Percentiles rank a stretch among this genome's conserved stretches.
Evolutionary conservation across 2,797 vertebrate genomes (phyloP).

Genomic region (Ateles fusciceps): DNA sequence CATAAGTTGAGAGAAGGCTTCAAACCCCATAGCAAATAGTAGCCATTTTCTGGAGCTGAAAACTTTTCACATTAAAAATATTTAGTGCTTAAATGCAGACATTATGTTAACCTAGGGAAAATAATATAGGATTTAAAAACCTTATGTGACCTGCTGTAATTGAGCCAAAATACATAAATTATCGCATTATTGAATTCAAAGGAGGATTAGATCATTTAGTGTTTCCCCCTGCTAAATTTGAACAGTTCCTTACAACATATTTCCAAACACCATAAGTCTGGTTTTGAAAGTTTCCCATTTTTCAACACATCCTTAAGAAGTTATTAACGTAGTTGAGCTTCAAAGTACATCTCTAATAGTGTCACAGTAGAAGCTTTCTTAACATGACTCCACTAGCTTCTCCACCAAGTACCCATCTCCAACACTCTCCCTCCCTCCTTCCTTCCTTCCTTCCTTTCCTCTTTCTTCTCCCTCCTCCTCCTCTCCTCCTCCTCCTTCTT

Average conservation of each 20-base stretch:
- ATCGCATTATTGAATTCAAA: background rate
- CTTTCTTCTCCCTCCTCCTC: too few relatives aligned
- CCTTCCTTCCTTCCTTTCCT: rapidly evolving
- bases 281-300: constrained; percentile 25
- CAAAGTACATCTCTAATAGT: background rate
- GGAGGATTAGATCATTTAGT: constrained; percentile 46
- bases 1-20: background rate
- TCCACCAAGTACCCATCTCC: background rate
- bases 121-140: constrained; percentile 53
- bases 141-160: constrained; percentile 57
- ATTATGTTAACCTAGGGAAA: constrained; percentile 17
- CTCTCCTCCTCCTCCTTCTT: rapidly evolving
- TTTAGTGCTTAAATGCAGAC: constrained; percentile 35
- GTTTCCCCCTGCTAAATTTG: constrained; percentile 53
- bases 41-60: constrained; percentile 29
- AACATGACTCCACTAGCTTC: background rate
- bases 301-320: constrained; percentile 50
- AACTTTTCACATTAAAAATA: constrained; percentile 43
- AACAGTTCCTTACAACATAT: constrained; percentile 30
- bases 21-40: background rate
- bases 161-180: constrained; percentile 70
- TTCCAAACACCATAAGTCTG: background rate
- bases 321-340: background rate
- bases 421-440: background rate
- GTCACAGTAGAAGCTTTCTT: background rate